A percentile compares a stretch with the other conserved stretches of the same genome.
Conservation (phyloP, 2,888 invertebrate genomes). For the Norana najaformis region DNA sequence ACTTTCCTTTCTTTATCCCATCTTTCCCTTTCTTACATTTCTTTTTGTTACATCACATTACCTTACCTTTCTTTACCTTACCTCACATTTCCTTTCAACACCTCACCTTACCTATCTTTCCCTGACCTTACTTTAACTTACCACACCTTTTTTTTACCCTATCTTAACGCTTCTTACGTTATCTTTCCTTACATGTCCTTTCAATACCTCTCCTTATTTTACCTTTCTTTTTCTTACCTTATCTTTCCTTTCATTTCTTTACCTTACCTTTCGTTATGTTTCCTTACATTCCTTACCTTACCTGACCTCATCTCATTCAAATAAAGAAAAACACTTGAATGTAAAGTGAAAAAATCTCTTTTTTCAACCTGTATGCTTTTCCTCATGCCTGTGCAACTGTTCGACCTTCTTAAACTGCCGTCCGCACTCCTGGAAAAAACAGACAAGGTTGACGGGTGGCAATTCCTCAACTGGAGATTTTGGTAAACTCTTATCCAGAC, state of each 20-base stretch:
- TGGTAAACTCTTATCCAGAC: not conserved
- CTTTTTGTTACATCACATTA: not conserved
- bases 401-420: constrained; percentile 59
- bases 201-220: not conserved
- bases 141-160: not conserved
- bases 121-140: too few species aligned
- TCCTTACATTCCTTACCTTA: not conserved
- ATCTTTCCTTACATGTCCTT: not conserved
- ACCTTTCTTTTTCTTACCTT: not conserved
- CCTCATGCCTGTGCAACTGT: constrained; percentile 58
- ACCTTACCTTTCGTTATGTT: not conserved
- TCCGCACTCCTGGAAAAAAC: constrained; percentile 54
- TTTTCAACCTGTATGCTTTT: constrained; percentile 56
- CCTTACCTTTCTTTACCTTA: not conserved
- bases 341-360: not conserved
- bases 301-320: not conserved
- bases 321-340: not conserved
- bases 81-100: not conserved
- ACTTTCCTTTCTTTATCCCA: not conserved
- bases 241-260: not conserved
- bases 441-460: constrained; percentile 36
- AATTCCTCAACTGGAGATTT: not conserved
- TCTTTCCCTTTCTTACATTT: not conserved
- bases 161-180: not conserved
- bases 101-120: not conserved